Base-by-base conservation (phyloP, 2,888 invertebrate genomes). In the Drosophila suboccidentalis region DNA sequence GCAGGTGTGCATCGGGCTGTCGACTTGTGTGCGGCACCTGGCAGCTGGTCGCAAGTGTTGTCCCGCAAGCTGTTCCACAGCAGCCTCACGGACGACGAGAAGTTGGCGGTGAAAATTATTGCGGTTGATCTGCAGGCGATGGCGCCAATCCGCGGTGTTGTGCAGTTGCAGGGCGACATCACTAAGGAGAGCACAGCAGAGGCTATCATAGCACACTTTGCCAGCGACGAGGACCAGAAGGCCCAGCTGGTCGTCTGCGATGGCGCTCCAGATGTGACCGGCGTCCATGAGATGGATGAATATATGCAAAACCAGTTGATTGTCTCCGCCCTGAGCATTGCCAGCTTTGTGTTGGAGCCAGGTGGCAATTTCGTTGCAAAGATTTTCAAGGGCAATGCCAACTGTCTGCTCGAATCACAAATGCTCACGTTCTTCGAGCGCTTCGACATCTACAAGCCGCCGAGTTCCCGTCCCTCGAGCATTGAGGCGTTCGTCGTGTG, bases 41-140 rank as follows among this genome's bases (percentile, higher is more conserved):
- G 99, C 8, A 98, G 98, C 91, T 99, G 99, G 99, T 98, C 98
- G 91, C 99, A 99, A 93, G 99, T 99, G n/a, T 93, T 99, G 53
- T 96, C 97, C 0, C 95, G 96, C 78, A 96, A 96, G 90, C 93
- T 98, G 4, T 94, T 94, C 10, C 94, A 95, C 85, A 94, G 94
- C 62, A 91, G 92, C 10, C 64, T 69, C 11, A 87, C 89, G 0
- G 80, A 90, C 22, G 84, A 83, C 13, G 78, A 89, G 11, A 89
- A 85, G 22, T 92, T 94, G 5, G 94, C 94, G 2, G 96, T 96
- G 0, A 98, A 98, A 93, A 99, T 99, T 69, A 97, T 99, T 6
- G 99, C 99, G 5, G 99, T 99, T 0, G 99, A 99, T 93, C 94
- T 99, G 51, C 98, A 98, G 92, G 98, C 98, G 0, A 99, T 99